A percentile compares a stretch with the other conserved stretches of the same genome.
phyloP scores from a whole-genome alignment of 2,113 vertebrate species.

The Labeo catla region DNA sequence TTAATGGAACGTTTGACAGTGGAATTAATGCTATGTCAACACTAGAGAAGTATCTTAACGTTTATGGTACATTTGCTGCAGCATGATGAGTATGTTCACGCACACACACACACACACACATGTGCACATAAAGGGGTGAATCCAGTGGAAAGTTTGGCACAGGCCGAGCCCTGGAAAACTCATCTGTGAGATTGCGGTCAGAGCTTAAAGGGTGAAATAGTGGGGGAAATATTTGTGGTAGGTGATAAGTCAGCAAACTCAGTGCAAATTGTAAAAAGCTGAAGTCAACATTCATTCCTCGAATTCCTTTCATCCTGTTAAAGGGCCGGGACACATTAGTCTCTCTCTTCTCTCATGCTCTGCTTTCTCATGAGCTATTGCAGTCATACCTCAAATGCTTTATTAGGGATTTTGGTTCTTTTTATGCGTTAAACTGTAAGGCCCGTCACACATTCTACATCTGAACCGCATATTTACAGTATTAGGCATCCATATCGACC shows the following conservation, averaged over 20 bases:
- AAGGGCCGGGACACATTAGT: constrained; percentile 29
- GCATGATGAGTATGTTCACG: constrained; percentile 41
- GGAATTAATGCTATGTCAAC: constrained; percentile 43
- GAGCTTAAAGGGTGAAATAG: constrained; percentile 33
- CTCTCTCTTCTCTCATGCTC: constrained; percentile 27
- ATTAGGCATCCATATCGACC: background rate
- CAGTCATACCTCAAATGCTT: constrained; percentile 6
- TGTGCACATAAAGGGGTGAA: background rate
- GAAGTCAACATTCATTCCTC: constrained; percentile 59
- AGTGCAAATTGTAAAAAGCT: constrained; percentile 51
- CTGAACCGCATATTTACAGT: background rate
- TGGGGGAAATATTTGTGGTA: constrained; percentile 53
- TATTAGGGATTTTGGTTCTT: constrained; percentile 4
- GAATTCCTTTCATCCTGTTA: constrained; percentile 49
- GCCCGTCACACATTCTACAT: background rate
- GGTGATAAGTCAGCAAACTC: constrained; percentile 58
- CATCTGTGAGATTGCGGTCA: constrained; percentile 55
- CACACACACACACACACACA: constrained; percentile 3
- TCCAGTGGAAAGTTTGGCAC: constrained; percentile 38
- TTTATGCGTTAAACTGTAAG: constrained; percentile 10
- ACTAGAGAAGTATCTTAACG: constrained; percentile 9
- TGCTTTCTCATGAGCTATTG: constrained; percentile 39
- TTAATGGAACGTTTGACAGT: constrained; percentile 36
- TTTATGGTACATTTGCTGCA: constrained; percentile 41
- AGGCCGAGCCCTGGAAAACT: constrained; percentile 47